Evolutionary conservation across 2,113 vertebrate species (phyloP).

Genomic region (Apteryx owenii): DNA sequence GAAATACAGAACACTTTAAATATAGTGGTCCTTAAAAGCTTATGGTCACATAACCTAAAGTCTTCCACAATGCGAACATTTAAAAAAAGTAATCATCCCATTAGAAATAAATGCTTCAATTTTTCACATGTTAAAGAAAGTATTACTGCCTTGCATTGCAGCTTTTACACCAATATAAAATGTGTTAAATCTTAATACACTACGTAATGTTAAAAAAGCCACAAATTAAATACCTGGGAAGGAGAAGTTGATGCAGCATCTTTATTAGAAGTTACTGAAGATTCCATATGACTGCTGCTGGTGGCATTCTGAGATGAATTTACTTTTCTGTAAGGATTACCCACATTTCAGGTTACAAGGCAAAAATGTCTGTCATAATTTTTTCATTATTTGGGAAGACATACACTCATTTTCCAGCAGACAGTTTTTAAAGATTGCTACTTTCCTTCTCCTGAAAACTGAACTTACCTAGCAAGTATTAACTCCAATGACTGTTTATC

Average conservation of each 20-base stretch:
- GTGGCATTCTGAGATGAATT: conserved; percentile 69
- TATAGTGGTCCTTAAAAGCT: background rate
- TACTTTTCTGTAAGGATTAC: conserved; percentile 77
- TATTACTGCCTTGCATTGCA: background rate
- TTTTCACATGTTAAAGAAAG: background rate
- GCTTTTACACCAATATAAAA: background rate
- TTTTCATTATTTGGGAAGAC: background rate
- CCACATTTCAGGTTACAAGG: conserved; percentile 50
- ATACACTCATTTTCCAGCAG: background rate
- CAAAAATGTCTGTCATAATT: background rate
- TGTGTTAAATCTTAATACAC: background rate
- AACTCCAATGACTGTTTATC: conserved; percentile 85
- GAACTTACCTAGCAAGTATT: conserved; percentile 84
- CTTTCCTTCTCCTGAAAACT: background rate
- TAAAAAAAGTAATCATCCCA: background rate
- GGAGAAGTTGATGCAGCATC: conserved; percentile 65
- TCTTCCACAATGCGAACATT: background rate
- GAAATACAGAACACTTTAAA: background rate
- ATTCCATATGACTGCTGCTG: conserved; percentile 54
- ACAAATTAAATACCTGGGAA: conserved; percentile 71
- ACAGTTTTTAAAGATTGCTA: background rate
- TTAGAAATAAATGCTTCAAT: background rate
- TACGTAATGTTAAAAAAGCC: background rate
- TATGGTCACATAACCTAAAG: background rate
- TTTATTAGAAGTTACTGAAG: conserved; percentile 47